These are phyloP conservation scores for Andrena marginata DNA, from an alignment of 2,888 invertebrate species.

Conservation along the genomic window DNA sequence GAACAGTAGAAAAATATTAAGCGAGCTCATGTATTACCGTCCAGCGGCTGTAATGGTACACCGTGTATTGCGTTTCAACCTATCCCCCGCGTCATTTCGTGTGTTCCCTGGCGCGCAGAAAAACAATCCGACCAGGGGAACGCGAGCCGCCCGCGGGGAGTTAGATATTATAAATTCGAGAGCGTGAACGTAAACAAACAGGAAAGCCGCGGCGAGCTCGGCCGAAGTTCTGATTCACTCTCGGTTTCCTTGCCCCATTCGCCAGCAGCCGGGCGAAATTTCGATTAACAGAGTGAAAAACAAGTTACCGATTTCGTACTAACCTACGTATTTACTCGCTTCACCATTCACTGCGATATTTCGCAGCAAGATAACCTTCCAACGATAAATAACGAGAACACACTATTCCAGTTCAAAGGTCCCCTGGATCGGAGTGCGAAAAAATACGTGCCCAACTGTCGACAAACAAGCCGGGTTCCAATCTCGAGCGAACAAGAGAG, in stretches of 20 bases:
- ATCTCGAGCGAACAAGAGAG: not conserved
- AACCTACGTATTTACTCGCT: not conserved
- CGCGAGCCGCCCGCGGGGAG: constrained; percentile 11
- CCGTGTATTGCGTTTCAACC: not conserved
- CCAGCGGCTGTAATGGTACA: not conserved
- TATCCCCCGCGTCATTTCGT: constrained; percentile 18
- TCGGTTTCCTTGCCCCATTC: constrained; percentile 40
- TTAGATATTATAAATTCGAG: constrained; percentile 27
- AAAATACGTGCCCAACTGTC: not conserved
- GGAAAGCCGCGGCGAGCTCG: constrained; percentile 22
- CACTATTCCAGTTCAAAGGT: not conserved
- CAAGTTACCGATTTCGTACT: not conserved
- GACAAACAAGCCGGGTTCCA: not conserved
- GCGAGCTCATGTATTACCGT: no score
- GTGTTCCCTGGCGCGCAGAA: constrained; percentile 17
- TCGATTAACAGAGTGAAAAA: not conserved
- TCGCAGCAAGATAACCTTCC: not conserved
- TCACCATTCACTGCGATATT: not conserved
- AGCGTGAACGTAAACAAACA: constrained; percentile 44
- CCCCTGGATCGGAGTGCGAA: not conserved
- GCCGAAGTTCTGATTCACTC: constrained; percentile 36
- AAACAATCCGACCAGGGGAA: constrained; percentile 19
- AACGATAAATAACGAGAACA: no score
- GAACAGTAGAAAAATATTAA: no score
- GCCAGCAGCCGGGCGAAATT: not conserved